Percentiles rank a stretch among this genome's conserved stretches.
phyloP scores from a whole-genome alignment of 2,797 vertebrate species.

The Harpagifer antarcticus region DNA sequence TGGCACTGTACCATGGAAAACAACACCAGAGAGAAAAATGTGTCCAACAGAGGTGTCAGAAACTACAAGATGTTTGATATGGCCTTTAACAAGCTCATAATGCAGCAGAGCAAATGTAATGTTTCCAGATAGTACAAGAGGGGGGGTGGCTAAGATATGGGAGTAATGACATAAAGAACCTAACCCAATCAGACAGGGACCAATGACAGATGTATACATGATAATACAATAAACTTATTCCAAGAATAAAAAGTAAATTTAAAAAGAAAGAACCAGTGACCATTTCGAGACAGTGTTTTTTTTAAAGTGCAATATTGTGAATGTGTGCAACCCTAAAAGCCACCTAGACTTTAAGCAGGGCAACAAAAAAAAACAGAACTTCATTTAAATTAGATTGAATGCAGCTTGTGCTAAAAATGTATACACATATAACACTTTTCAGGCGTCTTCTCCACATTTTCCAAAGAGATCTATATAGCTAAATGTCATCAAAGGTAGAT shows the following conservation, averaged over 20 bases:
- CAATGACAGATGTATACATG: not conserved
- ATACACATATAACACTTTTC: not conserved
- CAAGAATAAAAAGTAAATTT: no score
- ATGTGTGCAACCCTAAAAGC: no score
- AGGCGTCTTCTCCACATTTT: not conserved
- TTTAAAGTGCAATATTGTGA: no score
- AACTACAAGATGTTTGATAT: slow-evolving; percentile 40
- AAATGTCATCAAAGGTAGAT: not conserved
- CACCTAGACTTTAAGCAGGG: no score
- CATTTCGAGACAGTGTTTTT: no score
- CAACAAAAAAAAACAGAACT: no score
- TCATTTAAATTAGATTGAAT: no score
- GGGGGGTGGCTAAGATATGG: not conserved
- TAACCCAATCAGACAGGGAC: not conserved
- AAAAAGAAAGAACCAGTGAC: no score
- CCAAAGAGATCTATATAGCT: not conserved
- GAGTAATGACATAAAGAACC: slow-evolving; percentile 15
- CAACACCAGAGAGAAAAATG: slow-evolving; percentile 32
- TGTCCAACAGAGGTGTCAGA: slow-evolving; percentile 52
- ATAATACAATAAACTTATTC: no score
- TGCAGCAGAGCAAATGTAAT: slow-evolving; percentile 28
- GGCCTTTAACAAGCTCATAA: slow-evolving; percentile 53
- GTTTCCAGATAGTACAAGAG: slow-evolving; percentile 29
- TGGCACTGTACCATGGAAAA: slow-evolving; percentile 45
- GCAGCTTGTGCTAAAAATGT: no score